These are phyloP conservation scores for Knipowitschia caucasica DNA, from an alignment of 2,797 vertebrate species.

Conservation along the genomic window DNA sequence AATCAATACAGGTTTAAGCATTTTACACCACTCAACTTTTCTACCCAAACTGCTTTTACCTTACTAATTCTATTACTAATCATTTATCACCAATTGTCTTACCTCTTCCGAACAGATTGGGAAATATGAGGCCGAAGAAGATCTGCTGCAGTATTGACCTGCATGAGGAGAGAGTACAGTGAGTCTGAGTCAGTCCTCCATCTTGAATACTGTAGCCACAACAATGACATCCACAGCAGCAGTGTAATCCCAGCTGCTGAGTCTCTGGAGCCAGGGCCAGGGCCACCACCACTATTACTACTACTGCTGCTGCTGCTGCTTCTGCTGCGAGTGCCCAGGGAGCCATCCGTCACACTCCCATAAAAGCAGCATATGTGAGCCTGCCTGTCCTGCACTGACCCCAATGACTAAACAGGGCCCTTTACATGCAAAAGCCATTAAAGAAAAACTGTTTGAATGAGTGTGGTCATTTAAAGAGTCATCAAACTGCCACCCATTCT, in stretches of 20 bases:
- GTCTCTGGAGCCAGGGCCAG: conserved; percentile 19
- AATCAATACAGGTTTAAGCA: too few species aligned
- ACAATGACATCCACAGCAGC: conserved; percentile 10
- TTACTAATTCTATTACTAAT: too few species aligned
- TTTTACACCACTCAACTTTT: too few species aligned
- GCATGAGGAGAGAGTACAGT: conserved; percentile 27
- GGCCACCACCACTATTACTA: too few species aligned
- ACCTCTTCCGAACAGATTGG: conserved; percentile 88
- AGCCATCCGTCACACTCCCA: conserved; percentile 28
- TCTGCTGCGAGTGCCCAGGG: conserved; percentile 37
- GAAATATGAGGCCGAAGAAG: conserved; percentile 86
- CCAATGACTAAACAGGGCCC: conserved; percentile 13
- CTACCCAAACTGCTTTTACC: too few species aligned
- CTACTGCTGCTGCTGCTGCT: too few species aligned
- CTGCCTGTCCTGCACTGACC: conserved; percentile 40
- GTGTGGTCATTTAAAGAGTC: not conserved
- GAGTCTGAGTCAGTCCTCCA: conserved; percentile 34
- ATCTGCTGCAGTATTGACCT: conserved; percentile 96
- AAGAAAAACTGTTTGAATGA: not conserved
- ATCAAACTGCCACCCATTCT: not conserved
- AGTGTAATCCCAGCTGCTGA: conserved; percentile 24
- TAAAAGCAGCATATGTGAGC: conserved; percentile 21
- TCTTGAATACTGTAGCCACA: conserved; percentile 21
- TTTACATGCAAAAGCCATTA: not conserved
- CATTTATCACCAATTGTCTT: conserved; percentile 37